Evolutionary conservation across 2,113 vertebrate species (phyloP), one percentile per base, ranked within the genome.

Genomic region (Proterorhinus semilunaris): DNA sequence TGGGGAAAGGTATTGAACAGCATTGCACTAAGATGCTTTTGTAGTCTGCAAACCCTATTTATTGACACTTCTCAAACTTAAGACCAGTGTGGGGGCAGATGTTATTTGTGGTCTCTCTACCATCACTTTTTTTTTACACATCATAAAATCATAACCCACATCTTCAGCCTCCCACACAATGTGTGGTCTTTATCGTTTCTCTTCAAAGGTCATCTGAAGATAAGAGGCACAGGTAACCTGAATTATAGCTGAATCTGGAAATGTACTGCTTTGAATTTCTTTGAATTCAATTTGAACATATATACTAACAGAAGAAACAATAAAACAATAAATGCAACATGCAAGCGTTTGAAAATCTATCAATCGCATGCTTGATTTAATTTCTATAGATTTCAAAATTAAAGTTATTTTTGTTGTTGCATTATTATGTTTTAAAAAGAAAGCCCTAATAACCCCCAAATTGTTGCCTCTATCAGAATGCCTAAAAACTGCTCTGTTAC

Each of bases 121-220:
- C 69, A 69, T 72, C 87, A 89, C 82, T 91, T 89, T 89, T 90
- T 90, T 36, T 3, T 88, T 75, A 88, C 86, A 80, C 90, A 92
- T 87, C 86, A 85, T 75, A 89, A 91, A 87, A 92, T 92, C 91
- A 84, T 75, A 87, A 91, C 92, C 92, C 93, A 91, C 92, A 92
- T 92, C 90, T 86, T 80, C 86, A 82, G 73, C 90, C 92, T 88
- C 92, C 92, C 85, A 91, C 92, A 92, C 86, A 83, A 90, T 88
- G 85, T 85, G 63, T 89, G 81, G 83, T 89, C 78, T 90, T 92
- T 90, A 90, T 92, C 91, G 86, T 83, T 81, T 84, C 81, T 68
- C 77, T 92, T 92, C 87, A 94, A 93, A 93, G 92, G 92, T 94
- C 91, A 94, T 90, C 88, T 68, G 9, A 68, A 69, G 87, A 92